Evolutionary conservation across 2,888 invertebrate species (phyloP), one percentile per base, ranked within the genome.

Genomic region (Scelioninae gen. 2): DNA sequence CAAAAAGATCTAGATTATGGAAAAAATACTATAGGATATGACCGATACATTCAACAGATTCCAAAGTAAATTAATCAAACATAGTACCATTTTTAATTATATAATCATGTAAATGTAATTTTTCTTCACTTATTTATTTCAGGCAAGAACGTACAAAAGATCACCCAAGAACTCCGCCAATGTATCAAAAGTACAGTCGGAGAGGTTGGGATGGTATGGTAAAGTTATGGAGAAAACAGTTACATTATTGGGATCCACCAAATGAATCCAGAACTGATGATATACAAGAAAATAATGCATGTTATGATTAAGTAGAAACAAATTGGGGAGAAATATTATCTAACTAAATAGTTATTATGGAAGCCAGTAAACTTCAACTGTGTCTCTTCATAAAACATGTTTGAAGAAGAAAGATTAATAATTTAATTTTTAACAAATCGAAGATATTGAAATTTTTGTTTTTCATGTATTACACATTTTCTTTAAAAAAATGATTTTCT

Each of bases 1-100:
- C 96, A 96, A 83, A 97, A 97, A 86, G 96, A 96, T 87, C 94
- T 97, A 80, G 96, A 96, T 85, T 97, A 95, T 87, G 97, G 97
- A 9, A 97, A 96, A 87, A 96, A 96, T 82, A 97, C 97, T 22
- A 87, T 92, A 76, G 95, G 94, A 37, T 97, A 97, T 84, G 91
- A 93, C 78, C 91, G 91, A 85, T 97, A 95, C 79, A 81, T 88
- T 7, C 87, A 89, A 78, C 79, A 87, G 79, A 90, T 96, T 41
- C 92, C 94, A 37, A 89, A 89, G 94, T 95, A 88, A n/a, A 35
- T 31, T 25, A 25, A 4, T 25, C 25, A 25, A 22, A 22, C 22
- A 22, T 22, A 22, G n/a, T n/a, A n/a, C n/a, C n/a, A 22, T 22
- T 5, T 22, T 22, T 22, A 22, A 22, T n/a, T n/a, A n/a, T n/a